Conservation (phyloP, 2,797 vertebrate genomes). For the Sebastes miniatus region DNA sequence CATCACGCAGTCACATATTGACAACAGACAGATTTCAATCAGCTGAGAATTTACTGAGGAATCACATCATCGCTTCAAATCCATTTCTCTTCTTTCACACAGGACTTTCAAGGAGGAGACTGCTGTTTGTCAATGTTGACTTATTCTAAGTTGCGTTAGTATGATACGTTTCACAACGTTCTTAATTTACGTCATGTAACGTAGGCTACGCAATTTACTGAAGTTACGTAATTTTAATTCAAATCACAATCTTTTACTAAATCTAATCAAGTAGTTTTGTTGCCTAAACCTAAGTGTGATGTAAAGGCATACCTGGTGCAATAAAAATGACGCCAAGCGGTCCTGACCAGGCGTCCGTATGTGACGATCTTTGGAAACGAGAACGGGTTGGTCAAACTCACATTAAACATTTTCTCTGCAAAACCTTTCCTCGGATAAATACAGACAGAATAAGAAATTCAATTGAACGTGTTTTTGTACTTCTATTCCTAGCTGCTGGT, state of each 20-base stretch:
- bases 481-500: background rate
- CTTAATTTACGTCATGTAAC: background rate
- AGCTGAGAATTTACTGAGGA: conserved; percentile 8
- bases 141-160: too few species aligned
- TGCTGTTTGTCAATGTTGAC: too few species aligned
- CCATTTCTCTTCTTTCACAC: background rate
- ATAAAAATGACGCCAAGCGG: too few species aligned
- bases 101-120: background rate
- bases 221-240: too few species aligned
- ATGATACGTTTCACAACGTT: background rate
- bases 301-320: too few species aligned
- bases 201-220: background rate
- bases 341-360: too few species aligned
- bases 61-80: background rate
- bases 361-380: background rate
- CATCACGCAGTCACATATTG: conserved; percentile 36
- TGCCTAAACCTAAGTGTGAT: too few species aligned
- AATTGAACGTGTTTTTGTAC: background rate
- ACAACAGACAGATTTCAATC: conserved; percentile 43
- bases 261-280: too few species aligned
- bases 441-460: background rate
- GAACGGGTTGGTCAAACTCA: background rate
- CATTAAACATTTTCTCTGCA: background rate
- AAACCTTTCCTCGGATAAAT: background rate
- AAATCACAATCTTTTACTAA: too few species aligned